Percentiles rank a stretch among this genome's conserved stretches.
Evolutionary conservation across 1,140 invertebrate species (phyloP).

Genomic region (Drosophila carrolli): DNA sequence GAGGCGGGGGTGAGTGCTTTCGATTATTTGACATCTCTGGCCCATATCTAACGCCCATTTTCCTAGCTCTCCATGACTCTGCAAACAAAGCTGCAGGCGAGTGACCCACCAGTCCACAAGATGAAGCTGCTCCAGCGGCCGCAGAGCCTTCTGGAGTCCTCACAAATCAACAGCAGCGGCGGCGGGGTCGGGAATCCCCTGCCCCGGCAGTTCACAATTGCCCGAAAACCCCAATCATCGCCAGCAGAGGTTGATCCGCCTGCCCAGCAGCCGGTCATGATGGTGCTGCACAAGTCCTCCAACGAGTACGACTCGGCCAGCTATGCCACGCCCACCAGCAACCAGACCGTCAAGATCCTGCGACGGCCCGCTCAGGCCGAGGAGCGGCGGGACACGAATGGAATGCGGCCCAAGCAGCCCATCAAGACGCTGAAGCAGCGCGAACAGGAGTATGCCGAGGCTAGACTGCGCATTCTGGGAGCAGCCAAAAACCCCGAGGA

Average conservation of each 20-base stretch:
- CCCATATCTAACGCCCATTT: background rate
- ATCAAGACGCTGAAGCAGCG: constrained; percentile 94
- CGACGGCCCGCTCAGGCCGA: constrained; percentile 88
- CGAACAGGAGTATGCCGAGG: constrained; percentile 95
- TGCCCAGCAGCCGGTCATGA: constrained; percentile 67
- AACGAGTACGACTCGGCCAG: constrained; percentile 86
- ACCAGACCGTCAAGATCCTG: constrained; percentile 92
- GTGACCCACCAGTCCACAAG: constrained; percentile 61
- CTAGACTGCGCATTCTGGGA: constrained; percentile 92
- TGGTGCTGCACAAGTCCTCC: constrained; percentile 74
- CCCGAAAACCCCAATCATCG: constrained; percentile 77
- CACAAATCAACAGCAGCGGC: constrained; percentile 19
- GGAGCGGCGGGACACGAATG: constrained; percentile 87
- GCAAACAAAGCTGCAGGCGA: constrained; percentile 69
- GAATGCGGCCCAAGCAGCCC: constrained; percentile 87
- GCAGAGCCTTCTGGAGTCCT: constrained; percentile 58
- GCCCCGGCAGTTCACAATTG: constrained; percentile 85
- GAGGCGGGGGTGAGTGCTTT: constrained; percentile 87
- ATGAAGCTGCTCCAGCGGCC: constrained; percentile 85
- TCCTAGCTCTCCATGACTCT: constrained; percentile 66
- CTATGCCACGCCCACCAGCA: constrained; percentile 86
- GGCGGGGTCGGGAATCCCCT: constrained; percentile 57
- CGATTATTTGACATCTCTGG: too few species aligned
- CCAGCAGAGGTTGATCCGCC: constrained; percentile 67
- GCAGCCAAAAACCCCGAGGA: constrained; percentile 92